A percentile compares a stretch with the other conserved stretches of the same genome.
phyloP scores from a whole-genome alignment of 2,888 invertebrate species.

The Thysanoteuthis rhombus region DNA sequence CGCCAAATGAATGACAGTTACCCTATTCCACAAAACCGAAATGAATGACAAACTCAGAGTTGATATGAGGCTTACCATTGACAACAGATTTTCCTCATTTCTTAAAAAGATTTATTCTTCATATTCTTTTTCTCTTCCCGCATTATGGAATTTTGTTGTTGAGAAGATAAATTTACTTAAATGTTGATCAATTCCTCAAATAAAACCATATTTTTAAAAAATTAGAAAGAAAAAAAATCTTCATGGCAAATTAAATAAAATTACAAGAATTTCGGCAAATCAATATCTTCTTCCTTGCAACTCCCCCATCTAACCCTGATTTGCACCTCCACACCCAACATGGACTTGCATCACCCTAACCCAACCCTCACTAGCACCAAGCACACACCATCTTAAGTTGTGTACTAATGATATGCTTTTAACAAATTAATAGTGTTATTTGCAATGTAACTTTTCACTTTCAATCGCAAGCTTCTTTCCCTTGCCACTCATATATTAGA shows the following conservation, averaged over 20 bases:
- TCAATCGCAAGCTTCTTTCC: background rate
- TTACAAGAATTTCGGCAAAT: background rate
- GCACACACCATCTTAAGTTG: background rate
- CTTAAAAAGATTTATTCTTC: too few species aligned
- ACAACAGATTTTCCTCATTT: background rate
- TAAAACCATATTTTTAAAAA: background rate
- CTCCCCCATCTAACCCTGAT: background rate
- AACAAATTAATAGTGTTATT: conserved; percentile 12
- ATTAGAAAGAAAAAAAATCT: background rate
- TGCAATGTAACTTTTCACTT: conserved; percentile 12
- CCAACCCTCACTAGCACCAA: background rate
- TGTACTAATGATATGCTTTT: conserved; percentile 12
- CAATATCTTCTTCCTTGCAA: background rate
- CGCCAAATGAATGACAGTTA: background rate
- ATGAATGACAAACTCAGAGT: background rate
- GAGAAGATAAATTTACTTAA: background rate
- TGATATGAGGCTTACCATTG: background rate
- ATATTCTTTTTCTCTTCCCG: background rate
- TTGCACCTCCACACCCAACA: background rate
- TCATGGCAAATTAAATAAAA: background rate
- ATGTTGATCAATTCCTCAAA: background rate
- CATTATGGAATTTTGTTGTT: background rate
- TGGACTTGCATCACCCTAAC: too few species aligned
- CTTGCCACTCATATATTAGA: background rate
- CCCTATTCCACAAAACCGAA: background rate